phyloP scores from a whole-genome alignment of 2,797 vertebrate species.

The Ciconia nigra region DNA sequence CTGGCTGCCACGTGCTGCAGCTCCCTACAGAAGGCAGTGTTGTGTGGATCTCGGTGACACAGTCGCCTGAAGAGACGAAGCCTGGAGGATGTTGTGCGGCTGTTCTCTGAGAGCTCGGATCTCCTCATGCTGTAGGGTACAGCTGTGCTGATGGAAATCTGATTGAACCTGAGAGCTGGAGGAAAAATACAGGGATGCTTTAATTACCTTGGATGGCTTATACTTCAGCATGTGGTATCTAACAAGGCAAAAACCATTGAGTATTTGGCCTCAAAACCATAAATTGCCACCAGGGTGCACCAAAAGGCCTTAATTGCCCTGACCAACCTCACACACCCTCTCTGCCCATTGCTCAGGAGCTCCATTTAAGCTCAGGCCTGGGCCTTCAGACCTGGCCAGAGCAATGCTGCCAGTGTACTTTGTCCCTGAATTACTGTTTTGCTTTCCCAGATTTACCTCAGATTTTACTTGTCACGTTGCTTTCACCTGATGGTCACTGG shows the following conservation, averaged over 20 bases:
- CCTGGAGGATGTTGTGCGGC: background rate
- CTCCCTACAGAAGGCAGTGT: slow-evolving; percentile 54
- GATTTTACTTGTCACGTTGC: background rate
- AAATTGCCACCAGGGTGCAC: background rate
- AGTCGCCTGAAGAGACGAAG: slow-evolving; percentile 36
- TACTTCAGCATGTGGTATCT: background rate
- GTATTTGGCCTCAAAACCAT: background rate
- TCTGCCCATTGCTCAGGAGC: background rate
- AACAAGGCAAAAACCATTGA: background rate
- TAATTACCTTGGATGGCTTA: background rate
- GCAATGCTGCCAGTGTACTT: background rate
- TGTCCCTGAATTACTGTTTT: background rate
- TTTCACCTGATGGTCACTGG: background rate
- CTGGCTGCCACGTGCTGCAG: slow-evolving; percentile 37
- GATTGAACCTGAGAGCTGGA: slow-evolving; percentile 55
- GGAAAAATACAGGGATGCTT: background rate
- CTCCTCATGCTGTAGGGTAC: slow-evolving; percentile 39
- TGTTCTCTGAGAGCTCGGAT: background rate
- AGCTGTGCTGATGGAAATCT: slow-evolving; percentile 56
- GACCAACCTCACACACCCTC: background rate
- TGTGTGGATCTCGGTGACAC: slow-evolving; percentile 27
- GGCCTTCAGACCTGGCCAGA: background rate
- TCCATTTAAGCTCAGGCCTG: background rate
- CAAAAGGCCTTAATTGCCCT: background rate
- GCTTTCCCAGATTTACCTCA: background rate